Evolutionary conservation across 2,888 invertebrate species (phyloP).

Genomic region (Cephus sareptanus): DNA sequence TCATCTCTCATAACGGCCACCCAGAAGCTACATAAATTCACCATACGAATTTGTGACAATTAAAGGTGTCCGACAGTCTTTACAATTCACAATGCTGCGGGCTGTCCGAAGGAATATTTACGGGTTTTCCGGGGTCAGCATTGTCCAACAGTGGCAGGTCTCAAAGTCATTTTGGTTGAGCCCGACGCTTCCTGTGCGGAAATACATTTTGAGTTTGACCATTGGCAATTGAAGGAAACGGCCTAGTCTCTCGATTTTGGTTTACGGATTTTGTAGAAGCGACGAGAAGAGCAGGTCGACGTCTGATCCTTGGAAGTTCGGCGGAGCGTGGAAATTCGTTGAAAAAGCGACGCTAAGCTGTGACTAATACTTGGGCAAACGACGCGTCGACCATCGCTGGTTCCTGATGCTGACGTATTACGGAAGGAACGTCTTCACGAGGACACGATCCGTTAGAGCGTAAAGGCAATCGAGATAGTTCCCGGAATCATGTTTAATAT

Average conservation of each 20-base stretch:
- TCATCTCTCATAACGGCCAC: conserved; percentile 31
- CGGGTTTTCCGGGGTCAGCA: conserved; percentile 37
- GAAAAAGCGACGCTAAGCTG: conserved; percentile 39
- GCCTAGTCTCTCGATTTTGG: conserved; percentile 6
- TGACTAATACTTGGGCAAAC: conserved; percentile 42
- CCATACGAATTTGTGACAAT: conserved; percentile 40
- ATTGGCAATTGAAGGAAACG: not conserved
- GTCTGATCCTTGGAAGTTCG: conserved; percentile 9
- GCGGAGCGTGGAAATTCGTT: conserved; percentile 35
- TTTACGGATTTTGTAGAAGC: conserved; percentile 1
- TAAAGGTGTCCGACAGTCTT: conserved; percentile 30
- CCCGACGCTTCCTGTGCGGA: conserved; percentile 20
- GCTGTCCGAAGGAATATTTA: conserved; percentile 44
- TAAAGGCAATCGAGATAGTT: not conserved
- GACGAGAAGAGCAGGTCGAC: not conserved
- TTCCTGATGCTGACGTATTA: not conserved
- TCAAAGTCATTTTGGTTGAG: conserved; percentile 6
- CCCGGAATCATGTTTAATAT: not conserved
- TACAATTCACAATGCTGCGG: conserved; percentile 20
- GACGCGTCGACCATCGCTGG: not conserved
- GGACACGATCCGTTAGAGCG: not conserved
- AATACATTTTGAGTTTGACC: conserved; percentile 13
- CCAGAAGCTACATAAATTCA: conserved; percentile 48
- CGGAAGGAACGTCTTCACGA: not conserved
- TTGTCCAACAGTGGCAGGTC: conserved; percentile 33